Conservation (phyloP, 2,797 vertebrate genomes). For the Alcedo atthis region DNA sequence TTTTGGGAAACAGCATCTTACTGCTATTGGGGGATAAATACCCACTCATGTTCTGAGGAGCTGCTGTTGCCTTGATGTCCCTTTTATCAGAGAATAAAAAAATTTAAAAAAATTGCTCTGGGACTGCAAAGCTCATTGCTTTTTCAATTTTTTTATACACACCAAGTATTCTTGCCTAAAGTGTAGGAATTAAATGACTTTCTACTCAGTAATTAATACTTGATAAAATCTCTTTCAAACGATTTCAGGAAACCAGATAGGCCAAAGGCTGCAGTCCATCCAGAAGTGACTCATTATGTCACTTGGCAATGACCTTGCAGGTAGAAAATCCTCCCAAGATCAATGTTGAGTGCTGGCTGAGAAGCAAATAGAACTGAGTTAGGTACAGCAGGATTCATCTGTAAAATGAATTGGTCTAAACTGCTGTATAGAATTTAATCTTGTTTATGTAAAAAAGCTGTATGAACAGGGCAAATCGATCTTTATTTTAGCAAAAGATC, state of each 20-base stretch:
- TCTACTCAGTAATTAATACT: background rate
- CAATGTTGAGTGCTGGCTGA: background rate
- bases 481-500: background rate
- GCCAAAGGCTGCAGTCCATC: background rate
- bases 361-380: background rate
- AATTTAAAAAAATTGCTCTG: background rate
- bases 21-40: background rate
- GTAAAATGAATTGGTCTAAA: accelerated
- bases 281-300: background rate
- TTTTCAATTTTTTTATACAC: background rate
- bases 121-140: background rate
- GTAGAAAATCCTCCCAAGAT: background rate
- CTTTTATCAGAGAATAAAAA: background rate
- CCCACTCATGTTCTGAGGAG: background rate
- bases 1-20: background rate
- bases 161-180: background rate
- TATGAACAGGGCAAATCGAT: background rate
- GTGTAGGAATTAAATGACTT: background rate
- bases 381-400: background rate
- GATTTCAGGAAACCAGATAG: background rate
- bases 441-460: background rate
- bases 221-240: background rate
- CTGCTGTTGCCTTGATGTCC: background rate
- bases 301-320: background rate
- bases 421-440: background rate